These are phyloP conservation scores for Rhorus exstirpatorius DNA, from an alignment of 2,888 invertebrate genomes.

Conservation along the genomic window DNA sequence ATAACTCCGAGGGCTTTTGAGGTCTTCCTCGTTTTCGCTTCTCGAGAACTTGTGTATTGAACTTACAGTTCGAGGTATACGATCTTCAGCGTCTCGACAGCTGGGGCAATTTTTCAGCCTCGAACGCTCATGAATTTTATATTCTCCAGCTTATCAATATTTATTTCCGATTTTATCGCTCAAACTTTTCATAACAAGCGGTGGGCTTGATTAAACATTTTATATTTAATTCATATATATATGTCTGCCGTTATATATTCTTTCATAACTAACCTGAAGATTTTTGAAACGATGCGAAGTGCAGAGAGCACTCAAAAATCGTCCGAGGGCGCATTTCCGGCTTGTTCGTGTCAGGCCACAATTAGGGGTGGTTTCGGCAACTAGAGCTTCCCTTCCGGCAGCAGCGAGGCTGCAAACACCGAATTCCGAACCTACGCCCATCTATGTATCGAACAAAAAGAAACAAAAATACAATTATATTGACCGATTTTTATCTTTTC, in stretches of 20 bases:
- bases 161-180: not conserved
- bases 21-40: slow-evolving; percentile 27
- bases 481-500: not conserved
- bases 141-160: not conserved
- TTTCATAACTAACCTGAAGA: slow-evolving; percentile 89
- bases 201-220: not conserved
- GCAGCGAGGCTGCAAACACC: slow-evolving; percentile 75
- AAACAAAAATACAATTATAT: not conserved
- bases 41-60: slow-evolving; percentile 37
- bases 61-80: slow-evolving; percentile 27
- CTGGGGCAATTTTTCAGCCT: slow-evolving; percentile 13
- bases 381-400: slow-evolving; percentile 74
- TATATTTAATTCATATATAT: not conserved
- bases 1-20: slow-evolving; percentile 16
- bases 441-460: slow-evolving; percentile 73
- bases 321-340: slow-evolving; percentile 78
- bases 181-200: not conserved
- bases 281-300: slow-evolving; percentile 93
- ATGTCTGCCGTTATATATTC: not conserved
- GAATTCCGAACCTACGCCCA: slow-evolving; percentile 80
- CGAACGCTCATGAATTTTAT: slow-evolving; percentile 30
- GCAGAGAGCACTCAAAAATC: slow-evolving; percentile 87
- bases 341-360: slow-evolving; percentile 73
- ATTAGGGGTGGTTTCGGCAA: slow-evolving; percentile 73
- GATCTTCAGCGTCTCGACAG: slow-evolving; percentile 7